A percentile compares a stretch with the other conserved stretches of the same genome.
Conservation (phyloP, 2,888 invertebrate species). For the Pyrochroa serraticornis region DNA sequence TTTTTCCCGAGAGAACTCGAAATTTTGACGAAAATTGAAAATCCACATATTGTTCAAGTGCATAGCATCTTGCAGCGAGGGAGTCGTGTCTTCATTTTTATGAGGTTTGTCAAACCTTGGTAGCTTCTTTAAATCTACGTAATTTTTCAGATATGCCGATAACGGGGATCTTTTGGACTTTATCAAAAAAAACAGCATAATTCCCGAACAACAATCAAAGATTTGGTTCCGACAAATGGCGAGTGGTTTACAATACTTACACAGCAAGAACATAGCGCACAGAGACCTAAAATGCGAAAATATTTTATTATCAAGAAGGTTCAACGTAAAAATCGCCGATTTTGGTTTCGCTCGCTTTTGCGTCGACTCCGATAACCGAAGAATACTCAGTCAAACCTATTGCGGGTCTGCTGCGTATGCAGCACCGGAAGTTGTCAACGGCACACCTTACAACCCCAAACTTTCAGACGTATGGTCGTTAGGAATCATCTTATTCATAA, state of each 20-base stretch:
- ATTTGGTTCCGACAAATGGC: constrained; percentile 88
- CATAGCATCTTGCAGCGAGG: constrained; percentile 85
- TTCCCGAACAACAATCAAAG: constrained; percentile 79
- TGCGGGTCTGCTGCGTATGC: constrained; percentile 98
- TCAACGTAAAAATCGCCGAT: constrained; percentile 90
- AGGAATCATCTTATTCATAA: constrained; percentile 89
- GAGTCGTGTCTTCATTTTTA: constrained; percentile 85
- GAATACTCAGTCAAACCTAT: constrained; percentile 86
- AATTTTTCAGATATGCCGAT: constrained; percentile 69
- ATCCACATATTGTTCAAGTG: constrained; percentile 89
- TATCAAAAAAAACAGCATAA: constrained; percentile 76
- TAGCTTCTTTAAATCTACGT: not conserved
- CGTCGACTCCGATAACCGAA: constrained; percentile 71
- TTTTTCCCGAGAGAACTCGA: constrained; percentile 94
- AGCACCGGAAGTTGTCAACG: constrained; percentile 92
- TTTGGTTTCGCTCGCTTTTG: constrained; percentile 92
- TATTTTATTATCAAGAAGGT: constrained; percentile 79
- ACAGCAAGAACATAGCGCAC: constrained; percentile 84
- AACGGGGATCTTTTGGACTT: constrained; percentile 89
- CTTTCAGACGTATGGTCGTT: constrained; percentile 93
- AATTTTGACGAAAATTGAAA: constrained; percentile 86
- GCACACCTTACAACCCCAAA: constrained; percentile 87
- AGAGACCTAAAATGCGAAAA: constrained; percentile 96
- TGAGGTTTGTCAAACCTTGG: constrained; percentile 62
- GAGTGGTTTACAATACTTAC: constrained; percentile 82